A percentile compares a stretch with the other conserved stretches of the same genome.
These are phyloP conservation scores for Nomada fabriciana DNA, from an alignment of 2,888 invertebrate genomes.

Conservation along the genomic window DNA sequence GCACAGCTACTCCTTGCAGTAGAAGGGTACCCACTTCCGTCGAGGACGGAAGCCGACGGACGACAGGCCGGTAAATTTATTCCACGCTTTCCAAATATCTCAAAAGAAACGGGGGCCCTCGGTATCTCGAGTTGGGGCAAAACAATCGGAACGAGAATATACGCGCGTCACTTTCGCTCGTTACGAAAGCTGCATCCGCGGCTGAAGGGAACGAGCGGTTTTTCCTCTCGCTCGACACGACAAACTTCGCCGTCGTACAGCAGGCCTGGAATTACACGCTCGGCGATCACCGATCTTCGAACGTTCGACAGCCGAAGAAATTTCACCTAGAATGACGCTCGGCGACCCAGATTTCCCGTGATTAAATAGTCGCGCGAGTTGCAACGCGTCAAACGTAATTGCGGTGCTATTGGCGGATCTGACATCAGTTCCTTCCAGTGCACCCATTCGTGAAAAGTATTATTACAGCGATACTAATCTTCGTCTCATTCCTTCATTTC, in stretches of 20 bases:
- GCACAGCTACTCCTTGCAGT: slow-evolving; percentile 24
- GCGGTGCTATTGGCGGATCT: neutral
- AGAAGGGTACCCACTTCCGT: slow-evolving; percentile 17
- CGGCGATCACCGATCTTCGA: neutral
- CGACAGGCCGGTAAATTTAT: neutral
- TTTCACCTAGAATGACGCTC: slow-evolving; percentile 43
- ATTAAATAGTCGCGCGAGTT: slow-evolving; percentile 12
- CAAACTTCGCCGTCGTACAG: neutral
- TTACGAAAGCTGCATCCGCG: slow-evolving; percentile 61
- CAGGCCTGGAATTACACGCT: slow-evolving; percentile 16
- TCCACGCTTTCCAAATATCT: slow-evolving; percentile 36
- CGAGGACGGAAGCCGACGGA: neutral
- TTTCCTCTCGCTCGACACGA: slow-evolving; percentile 40
- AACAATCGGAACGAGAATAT: slow-evolving; percentile 29
- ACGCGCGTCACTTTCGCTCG: slow-evolving; percentile 64
- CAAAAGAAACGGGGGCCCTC: slow-evolving; percentile 12
- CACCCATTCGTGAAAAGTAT: neutral
- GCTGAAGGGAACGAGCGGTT: slow-evolving; percentile 29
- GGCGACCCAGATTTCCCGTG: slow-evolving; percentile 42
- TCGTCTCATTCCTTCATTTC: too few relatives aligned
- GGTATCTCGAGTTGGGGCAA: slow-evolving; percentile 21
- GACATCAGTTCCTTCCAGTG: neutral
- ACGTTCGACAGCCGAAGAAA: slow-evolving; percentile 16
- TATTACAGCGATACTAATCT: too few relatives aligned
- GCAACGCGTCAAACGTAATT: slow-evolving; percentile 10